A percentile compares a stretch with the other conserved stretches of the same genome.
phyloP scores from a whole-genome alignment of 2,888 invertebrate genomes.

The Dichetophora obliterata region DNA sequence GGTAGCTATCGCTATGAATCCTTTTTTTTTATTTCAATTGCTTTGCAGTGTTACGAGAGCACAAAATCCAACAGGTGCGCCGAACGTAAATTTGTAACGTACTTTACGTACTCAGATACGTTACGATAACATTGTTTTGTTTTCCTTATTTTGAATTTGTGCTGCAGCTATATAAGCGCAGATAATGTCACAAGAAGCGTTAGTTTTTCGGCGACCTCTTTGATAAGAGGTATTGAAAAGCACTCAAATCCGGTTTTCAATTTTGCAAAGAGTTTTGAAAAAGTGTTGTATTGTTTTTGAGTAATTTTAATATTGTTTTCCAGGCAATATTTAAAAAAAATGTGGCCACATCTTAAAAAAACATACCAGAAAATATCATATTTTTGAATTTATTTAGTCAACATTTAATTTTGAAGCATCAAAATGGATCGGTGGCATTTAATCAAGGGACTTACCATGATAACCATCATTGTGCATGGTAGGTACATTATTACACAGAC shows the following conservation, averaged over 20 bases:
- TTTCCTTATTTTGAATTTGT: neutral
- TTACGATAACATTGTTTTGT: neutral
- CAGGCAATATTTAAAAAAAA: slow-evolving; percentile 19
- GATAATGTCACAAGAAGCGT: neutral
- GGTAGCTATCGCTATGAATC: neutral
- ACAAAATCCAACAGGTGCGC: slow-evolving; percentile 30
- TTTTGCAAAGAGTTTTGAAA: neutral
- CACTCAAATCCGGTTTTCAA: neutral
- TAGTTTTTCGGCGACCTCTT: slow-evolving; percentile 19
- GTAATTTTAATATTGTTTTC: neutral
- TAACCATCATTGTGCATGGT: slow-evolving; percentile 26
- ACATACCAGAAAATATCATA: slow-evolving; percentile 20
- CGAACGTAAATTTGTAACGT: neutral
- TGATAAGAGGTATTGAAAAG: neutral
- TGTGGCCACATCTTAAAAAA: slow-evolving; percentile 17
- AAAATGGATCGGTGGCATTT: slow-evolving; percentile 19
- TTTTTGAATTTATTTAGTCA: neutral
- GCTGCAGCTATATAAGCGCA: slow-evolving; percentile 26
- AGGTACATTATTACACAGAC: no score
- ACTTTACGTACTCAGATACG: neutral
- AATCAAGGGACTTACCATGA: slow-evolving; percentile 5
- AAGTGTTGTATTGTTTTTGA: neutral
- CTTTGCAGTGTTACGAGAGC: neutral
- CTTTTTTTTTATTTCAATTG: neutral
- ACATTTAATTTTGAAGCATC: neutral